phyloP scores from a whole-genome alignment of 2,797 vertebrate genomes.

The Myotis findleyi region DNA sequence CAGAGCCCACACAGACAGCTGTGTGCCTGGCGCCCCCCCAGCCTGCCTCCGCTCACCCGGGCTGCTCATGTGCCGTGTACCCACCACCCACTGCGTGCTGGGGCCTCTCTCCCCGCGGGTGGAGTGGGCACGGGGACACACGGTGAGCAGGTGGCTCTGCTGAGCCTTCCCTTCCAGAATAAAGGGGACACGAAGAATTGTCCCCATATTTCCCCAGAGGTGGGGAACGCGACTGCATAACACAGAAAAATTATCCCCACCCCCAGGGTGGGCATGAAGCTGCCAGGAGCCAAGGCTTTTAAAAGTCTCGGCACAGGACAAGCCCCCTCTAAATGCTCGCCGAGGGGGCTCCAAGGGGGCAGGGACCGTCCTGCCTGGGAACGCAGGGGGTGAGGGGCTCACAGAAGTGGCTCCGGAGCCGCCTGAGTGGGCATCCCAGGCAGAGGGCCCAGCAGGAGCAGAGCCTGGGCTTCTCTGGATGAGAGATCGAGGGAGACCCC shows the following conservation, averaged over 20 bases:
- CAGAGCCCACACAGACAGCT: slow-evolving; percentile 59
- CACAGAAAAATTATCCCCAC: too few relatives aligned
- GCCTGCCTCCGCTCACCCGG: neutral
- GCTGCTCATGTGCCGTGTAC: neutral
- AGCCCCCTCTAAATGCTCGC: neutral
- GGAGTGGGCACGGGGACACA: neutral
- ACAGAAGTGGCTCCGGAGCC: neutral
- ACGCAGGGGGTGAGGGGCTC: neutral
- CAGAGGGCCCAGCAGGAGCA: neutral
- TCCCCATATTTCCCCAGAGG: too few relatives aligned
- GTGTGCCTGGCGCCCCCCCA: neutral
- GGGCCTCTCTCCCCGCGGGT: neutral
- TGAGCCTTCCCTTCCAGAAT: neutral
- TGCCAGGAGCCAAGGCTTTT: neutral
- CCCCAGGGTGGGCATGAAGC: neutral
- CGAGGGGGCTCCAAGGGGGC: neutral
- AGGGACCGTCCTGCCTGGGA: neutral
- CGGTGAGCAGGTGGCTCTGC: neutral
- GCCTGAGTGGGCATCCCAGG: neutral
- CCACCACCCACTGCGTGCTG: neutral
- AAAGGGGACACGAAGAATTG: neutral
- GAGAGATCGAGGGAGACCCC: neutral
- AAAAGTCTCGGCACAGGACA: neutral
- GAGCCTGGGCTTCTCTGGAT: too few relatives aligned
- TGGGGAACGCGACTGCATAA: neutral